A percentile compares a stretch with the other conserved stretches of the same genome.
Evolutionary conservation across 2,113 vertebrate species (phyloP).

Genomic region (Puffinus mauretanicus): DNA sequence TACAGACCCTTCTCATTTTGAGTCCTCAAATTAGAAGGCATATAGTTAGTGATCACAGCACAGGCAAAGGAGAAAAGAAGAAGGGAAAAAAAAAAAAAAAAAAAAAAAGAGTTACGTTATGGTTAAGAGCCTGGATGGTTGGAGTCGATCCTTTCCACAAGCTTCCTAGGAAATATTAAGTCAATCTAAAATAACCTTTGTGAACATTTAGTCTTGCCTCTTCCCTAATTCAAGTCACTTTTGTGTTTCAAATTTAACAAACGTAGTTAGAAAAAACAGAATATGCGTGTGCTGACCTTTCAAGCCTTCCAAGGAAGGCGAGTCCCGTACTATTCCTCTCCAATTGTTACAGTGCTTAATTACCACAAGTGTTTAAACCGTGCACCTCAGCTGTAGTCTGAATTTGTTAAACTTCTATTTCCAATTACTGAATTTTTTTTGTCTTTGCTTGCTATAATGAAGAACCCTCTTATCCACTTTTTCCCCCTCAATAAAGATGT

Average conservation of each 20-base stretch:
- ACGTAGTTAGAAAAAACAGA: background rate
- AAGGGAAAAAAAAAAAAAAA: too few relatives aligned
- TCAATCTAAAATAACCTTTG: background rate
- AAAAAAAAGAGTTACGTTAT: rapidly evolving
- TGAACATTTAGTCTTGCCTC: background rate
- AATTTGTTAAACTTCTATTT: background rate
- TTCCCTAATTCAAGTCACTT: background rate
- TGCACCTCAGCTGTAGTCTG: background rate
- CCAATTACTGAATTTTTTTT: background rate
- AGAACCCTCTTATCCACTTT: background rate
- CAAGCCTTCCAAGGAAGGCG: background rate
- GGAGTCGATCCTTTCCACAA: background rate
- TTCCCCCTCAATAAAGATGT: background rate
- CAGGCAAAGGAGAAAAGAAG: too few relatives aligned
- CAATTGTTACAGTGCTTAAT: background rate
- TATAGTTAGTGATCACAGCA: background rate
- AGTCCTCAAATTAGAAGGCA: background rate
- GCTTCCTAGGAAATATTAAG: background rate
- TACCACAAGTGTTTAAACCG: background rate
- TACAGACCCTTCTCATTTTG: background rate
- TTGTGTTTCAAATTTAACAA: background rate
- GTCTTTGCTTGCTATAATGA: background rate
- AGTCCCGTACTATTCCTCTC: background rate
- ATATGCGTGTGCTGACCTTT: background rate
- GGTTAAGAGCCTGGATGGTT: background rate